Evolutionary conservation across 92 coral and sea anemone species (phyloP).

Genomic region (Plumapathes pennacea): DNA sequence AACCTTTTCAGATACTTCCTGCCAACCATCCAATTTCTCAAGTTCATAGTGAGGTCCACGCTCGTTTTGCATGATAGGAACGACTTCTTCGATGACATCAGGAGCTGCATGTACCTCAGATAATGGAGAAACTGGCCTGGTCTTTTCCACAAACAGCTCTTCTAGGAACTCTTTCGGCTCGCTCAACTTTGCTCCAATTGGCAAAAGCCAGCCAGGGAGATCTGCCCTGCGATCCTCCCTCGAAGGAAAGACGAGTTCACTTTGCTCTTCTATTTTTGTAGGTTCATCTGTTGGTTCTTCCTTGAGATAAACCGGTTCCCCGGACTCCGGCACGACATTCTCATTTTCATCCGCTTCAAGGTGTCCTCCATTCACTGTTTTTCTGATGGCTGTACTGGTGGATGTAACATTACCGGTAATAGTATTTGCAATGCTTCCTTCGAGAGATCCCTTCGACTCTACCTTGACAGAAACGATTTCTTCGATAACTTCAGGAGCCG

Average conservation of each 20-base stretch:
- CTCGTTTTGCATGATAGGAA: neutral
- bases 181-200: no score
- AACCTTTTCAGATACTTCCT: no score
- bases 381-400: neutral
- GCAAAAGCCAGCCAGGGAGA: constrained; percentile 37
- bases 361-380: no score
- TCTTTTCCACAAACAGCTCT: no score
- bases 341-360: constrained; percentile 1
- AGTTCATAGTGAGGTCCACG: neutral
- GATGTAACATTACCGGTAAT: neutral
- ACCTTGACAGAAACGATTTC: no score
- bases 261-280: constrained; percentile 8
- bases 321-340: constrained; percentile 24
- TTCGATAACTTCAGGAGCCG: constrained; percentile 34
- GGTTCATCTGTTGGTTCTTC: constrained; percentile 21
- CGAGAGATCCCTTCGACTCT: no score
- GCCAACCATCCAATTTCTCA: constrained; percentile 9
- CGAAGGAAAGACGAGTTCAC: constrained; percentile 4
- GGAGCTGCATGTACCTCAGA: no score
- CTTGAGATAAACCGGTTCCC: constrained; percentile 43
- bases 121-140: no score
- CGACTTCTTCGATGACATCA: no score
- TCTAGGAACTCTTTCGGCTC: no score
- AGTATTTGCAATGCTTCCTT: neutral
- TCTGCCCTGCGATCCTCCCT: constrained; percentile 1